These are phyloP conservation scores for Trypoxylon attenuatum DNA, from an alignment of 2,888 invertebrate genomes.

Conservation along the genomic window DNA sequence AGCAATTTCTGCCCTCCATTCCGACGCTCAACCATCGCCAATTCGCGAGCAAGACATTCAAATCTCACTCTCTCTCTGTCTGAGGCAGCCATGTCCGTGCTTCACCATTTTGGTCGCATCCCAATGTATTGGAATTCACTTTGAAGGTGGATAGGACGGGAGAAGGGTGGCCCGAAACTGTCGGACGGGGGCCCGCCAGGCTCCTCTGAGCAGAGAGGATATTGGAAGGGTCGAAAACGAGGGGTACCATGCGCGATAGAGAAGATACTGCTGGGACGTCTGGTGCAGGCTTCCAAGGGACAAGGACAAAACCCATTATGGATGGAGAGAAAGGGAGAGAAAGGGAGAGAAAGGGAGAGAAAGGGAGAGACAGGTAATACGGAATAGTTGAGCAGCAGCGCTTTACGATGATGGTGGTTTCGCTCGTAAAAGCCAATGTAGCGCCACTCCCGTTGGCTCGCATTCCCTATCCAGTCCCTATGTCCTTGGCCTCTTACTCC, in stretches of 20 bases:
- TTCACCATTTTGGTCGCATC: constrained; percentile 60
- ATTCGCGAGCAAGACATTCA: constrained; percentile 61
- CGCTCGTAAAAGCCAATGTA: constrained; percentile 65
- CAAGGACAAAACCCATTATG: background rate
- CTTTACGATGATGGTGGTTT: constrained; percentile 64
- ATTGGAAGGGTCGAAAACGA: constrained; percentile 14
- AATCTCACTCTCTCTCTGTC: constrained; percentile 51
- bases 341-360: background rate
- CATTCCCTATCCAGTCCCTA: constrained; percentile 26
- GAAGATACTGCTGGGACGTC: background rate
- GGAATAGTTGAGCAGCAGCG: constrained; percentile 48
- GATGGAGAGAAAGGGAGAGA: background rate
- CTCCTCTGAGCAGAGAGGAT: constrained; percentile 19
- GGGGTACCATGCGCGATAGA: constrained; percentile 1
- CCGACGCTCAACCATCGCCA: constrained; percentile 46
- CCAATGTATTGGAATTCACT: constrained; percentile 66
- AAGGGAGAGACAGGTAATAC: constrained; percentile 14
- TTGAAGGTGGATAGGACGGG: constrained; percentile 43
- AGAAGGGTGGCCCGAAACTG: background rate
- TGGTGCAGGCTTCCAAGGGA: background rate
- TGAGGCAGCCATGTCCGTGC: constrained; percentile 35
- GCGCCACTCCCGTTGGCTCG: constrained; percentile 44
- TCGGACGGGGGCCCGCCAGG: background rate
- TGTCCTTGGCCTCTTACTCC: constrained; percentile 20
- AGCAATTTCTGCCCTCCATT: constrained; percentile 51